Percentiles rank a stretch among this genome's conserved stretches.
These are phyloP conservation scores for Entosphenus tridentatus DNA, from an alignment of 2,113 vertebrate species.

Conservation along the genomic window DNA sequence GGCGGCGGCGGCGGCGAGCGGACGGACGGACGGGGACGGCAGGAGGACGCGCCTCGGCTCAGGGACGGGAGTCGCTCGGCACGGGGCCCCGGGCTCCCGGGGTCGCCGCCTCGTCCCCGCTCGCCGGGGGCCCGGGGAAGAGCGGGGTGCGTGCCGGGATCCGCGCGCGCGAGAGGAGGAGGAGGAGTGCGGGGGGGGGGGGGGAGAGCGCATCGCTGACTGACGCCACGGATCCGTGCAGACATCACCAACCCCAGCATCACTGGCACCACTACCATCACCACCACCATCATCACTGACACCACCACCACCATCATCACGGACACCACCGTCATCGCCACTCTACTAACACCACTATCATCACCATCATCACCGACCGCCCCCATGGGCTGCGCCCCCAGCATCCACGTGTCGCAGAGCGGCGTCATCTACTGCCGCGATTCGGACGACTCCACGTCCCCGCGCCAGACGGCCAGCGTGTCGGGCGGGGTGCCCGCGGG, in stretches of 20 bases:
- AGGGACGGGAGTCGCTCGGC: no score
- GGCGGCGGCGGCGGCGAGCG: no score
- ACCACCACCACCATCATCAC: background rate
- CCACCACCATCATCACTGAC: background rate
- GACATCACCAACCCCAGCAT: background rate
- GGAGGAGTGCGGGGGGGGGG: no score
- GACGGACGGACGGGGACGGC: no score
- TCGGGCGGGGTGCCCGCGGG: slow-evolving; percentile 34
- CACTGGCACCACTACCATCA: background rate
- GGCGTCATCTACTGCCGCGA: slow-evolving; percentile 90
- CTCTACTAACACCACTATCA: background rate
- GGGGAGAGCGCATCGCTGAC: no score
- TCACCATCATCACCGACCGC: background rate
- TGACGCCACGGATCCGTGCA: no score
- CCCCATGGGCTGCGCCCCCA: slow-evolving; percentile 80
- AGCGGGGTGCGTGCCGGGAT: no score
- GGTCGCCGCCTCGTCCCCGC: no score
- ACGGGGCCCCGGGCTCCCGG: no score
- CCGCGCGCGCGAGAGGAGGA: no score
- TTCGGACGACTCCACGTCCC: slow-evolving; percentile 75
- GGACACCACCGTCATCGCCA: background rate
- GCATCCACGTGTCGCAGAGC: slow-evolving; percentile 93
- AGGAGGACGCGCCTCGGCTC: no score
- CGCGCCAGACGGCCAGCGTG: slow-evolving; percentile 52
- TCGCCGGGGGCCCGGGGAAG: no score